Base-by-base conservation (phyloP, 2,888 invertebrate genomes). In the Amorpha juglandis region DNA sequence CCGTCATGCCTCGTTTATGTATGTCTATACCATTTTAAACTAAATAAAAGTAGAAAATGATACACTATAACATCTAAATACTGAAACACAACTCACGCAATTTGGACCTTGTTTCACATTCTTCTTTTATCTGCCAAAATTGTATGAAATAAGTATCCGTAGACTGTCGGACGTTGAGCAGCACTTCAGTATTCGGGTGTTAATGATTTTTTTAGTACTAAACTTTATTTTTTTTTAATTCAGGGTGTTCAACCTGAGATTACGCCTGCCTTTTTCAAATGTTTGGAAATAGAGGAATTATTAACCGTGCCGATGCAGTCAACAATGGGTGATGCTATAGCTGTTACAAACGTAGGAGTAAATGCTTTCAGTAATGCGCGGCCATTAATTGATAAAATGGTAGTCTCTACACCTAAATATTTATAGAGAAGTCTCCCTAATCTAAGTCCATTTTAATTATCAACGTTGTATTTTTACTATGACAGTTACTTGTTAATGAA, bases 201-300 rank as follows among this genome's bases (percentile, higher is more conserved):
- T n/a, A n/a, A n/a, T n/a, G n/a, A 11, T 14, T 7, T 14, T 47
- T 47, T 11, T 47, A 47, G 7, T 7, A 51, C 8, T 19, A 1
- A 19, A 35, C 8, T 51, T 51, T 14, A 33, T 69, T 68, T 62
- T 67, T 67, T 33, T 27, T 65, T 69, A 69, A 38, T 47, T 65
- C 55, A 96, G 97, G 98, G 98, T 4, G 98, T 98, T 0, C 98
- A 99, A 87, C 96, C 98, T 0, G 98, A 98, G 82, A 94, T 95
- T 67, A 97, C 97, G 88, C 95, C 98, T n/a, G 96, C 97, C 77
- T 98, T 98, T 86, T 94, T 95, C 45, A 95, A 94, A 55, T 97
- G 98, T 0, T 79, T 98, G 68, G 94, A 96, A 78, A 94, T 94
- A 35, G 96, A 96, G 0, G 94, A 95, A 50, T 96, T 97, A 0